These are phyloP conservation scores for Lophotriccus pileatus DNA, from an alignment of 2,797 vertebrate genomes.

Conservation along the genomic window DNA sequence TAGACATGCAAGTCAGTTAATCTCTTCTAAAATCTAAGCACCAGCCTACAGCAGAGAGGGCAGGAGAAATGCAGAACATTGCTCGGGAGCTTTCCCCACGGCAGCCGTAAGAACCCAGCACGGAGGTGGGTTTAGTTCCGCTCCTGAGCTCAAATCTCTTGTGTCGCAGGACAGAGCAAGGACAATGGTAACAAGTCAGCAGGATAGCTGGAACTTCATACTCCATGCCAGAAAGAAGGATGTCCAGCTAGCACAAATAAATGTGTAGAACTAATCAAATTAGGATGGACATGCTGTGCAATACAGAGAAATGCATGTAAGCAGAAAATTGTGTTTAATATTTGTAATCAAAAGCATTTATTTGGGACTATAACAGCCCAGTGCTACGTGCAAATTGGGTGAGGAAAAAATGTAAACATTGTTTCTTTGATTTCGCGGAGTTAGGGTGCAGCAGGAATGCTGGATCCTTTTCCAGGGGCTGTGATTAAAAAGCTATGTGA, in stretches of 20 bases:
- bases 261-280: conserved; percentile 75
- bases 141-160: conserved; percentile 38
- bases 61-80: conserved; percentile 7
- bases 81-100: not conserved
- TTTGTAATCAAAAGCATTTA: conserved; percentile 70
- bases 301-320: conserved; percentile 70
- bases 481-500: conserved; percentile 39
- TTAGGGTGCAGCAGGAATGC: conserved; percentile 9
- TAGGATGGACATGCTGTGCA: conserved; percentile 69
- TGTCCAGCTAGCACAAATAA: conserved; percentile 68
- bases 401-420: conserved; percentile 50
- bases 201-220: conserved; percentile 62
- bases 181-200: conserved; percentile 65
- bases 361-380: conserved; percentile 7
- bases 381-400: conserved; percentile 47
- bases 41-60: not conserved
- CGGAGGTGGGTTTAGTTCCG: conserved; percentile 52
- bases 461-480: conserved; percentile 14
- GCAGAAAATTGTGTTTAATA: conserved; percentile 73
- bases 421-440: conserved; percentile 44
- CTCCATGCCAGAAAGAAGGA: conserved; percentile 54
- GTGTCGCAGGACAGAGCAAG: conserved; percentile 8
- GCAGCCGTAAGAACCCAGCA: not conserved
- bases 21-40: conserved; percentile 33
- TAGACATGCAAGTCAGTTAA: conserved; percentile 47